Conservation (phyloP, 2,888 invertebrate genomes). For the Tromatobia lineatoria region DNA sequence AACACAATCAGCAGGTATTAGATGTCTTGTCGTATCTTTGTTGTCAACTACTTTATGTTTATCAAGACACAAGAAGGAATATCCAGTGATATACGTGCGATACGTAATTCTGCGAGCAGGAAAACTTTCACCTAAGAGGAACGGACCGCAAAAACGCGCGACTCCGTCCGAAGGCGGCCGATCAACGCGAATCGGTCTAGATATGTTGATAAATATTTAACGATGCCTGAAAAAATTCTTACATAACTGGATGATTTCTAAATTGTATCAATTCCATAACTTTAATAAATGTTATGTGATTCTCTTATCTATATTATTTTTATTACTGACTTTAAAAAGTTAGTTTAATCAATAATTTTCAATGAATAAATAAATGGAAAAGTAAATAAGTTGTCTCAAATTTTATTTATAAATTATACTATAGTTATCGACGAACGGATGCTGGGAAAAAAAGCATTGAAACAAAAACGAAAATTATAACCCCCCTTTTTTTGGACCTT, state of each 20-base stretch:
- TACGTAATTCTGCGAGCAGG: constrained; percentile 19
- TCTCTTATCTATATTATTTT: background rate
- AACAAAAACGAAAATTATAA: constrained; percentile 18
- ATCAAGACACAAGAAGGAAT: background rate
- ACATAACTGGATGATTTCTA: background rate
- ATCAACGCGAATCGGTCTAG: background rate
- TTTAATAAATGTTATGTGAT: background rate
- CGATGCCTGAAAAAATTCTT: background rate
- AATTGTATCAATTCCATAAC: background rate
- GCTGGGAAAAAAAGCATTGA: background rate
- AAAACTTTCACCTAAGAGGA: constrained; percentile 28
- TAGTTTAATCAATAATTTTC: too few species aligned
- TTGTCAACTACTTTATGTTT: background rate
- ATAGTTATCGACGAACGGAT: background rate
- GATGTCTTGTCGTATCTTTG: background rate
- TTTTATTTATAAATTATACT: background rate
- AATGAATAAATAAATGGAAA: too few species aligned
- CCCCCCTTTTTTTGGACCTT: background rate
- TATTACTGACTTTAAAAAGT: too few species aligned
- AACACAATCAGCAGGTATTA: background rate
- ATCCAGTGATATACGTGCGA: background rate
- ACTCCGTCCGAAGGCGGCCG: constrained; percentile 1
- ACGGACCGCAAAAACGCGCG: background rate
- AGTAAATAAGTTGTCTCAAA: too few species aligned
- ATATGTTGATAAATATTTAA: background rate